Percentiles rank a stretch among this genome's conserved stretches.
These are phyloP conservation scores for Parambassis ranga DNA, from an alignment of 2,797 vertebrate genomes.

Conservation along the genomic window DNA sequence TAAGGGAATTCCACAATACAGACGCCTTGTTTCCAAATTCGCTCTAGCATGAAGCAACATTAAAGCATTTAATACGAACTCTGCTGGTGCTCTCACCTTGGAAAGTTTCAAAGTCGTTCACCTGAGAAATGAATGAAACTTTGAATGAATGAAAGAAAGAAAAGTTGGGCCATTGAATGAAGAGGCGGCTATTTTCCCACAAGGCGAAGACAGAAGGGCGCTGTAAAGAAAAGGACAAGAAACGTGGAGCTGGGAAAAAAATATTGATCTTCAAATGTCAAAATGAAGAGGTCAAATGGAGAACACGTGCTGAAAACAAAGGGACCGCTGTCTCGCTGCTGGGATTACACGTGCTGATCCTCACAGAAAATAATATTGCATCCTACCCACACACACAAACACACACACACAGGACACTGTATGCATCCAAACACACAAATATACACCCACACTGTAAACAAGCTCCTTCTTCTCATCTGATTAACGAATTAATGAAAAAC, in stretches of 20 bases:
- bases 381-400: neutral
- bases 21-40: too few species aligned
- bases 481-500: neutral
- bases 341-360: neutral
- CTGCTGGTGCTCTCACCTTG: too few species aligned
- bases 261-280: slow-evolving; percentile 1
- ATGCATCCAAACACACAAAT: neutral
- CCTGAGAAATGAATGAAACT: too few species aligned
- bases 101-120: too few species aligned
- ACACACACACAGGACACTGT: neutral
- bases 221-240: neutral
- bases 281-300: neutral
- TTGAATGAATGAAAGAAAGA: neutral
- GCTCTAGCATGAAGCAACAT: too few species aligned
- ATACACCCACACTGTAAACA: neutral
- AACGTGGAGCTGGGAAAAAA: neutral
- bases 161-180: too few species aligned
- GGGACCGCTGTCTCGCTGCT: neutral
- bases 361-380: neutral
- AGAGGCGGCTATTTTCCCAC: too few species aligned
- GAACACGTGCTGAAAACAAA: neutral
- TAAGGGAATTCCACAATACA: too few species aligned
- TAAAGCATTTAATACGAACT: too few species aligned
- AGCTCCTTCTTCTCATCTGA: neutral
- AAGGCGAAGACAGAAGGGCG: neutral